A percentile compares a stretch with the other conserved stretches of the same genome.
Conservation (phyloP, 2,797 vertebrate species). For the Numenius phaeopus region DNA sequence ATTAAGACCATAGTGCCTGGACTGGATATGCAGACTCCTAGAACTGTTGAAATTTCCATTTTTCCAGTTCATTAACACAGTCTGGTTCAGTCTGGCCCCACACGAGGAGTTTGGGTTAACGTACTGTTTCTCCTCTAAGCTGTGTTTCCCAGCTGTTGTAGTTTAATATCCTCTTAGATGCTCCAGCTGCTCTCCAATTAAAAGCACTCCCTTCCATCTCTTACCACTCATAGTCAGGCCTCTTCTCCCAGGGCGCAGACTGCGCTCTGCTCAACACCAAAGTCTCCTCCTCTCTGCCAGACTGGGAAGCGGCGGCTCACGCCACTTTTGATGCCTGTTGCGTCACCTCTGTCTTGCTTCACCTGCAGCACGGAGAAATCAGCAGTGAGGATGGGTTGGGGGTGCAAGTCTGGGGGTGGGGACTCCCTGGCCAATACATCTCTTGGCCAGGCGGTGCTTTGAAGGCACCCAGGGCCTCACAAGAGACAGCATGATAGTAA, state of each 20-base stretch:
- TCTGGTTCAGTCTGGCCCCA: background rate
- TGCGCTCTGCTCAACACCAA: background rate
- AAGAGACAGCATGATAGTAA: accelerated
- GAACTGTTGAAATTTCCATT: background rate
- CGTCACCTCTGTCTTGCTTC: background rate
- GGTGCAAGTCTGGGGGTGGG: background rate
- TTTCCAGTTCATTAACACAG: background rate
- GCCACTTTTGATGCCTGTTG: background rate
- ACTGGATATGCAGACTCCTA: background rate
- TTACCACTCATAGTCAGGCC: background rate
- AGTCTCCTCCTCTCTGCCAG: background rate
- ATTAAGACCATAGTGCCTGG: background rate
- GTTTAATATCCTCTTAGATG: background rate
- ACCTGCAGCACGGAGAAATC: background rate
- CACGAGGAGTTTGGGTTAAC: background rate
- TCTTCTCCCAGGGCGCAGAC: background rate
- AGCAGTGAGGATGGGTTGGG: background rate
- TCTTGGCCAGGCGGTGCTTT: accelerated
- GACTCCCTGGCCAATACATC: background rate
- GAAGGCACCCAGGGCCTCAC: background rate
- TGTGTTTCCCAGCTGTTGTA: background rate
- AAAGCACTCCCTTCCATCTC: background rate
- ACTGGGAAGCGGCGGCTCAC: background rate
- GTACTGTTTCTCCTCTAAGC: background rate
- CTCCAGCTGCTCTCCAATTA: background rate